Conservation (phyloP, 2,797 vertebrate genomes). For the Gastrophryne carolinensis region DNA sequence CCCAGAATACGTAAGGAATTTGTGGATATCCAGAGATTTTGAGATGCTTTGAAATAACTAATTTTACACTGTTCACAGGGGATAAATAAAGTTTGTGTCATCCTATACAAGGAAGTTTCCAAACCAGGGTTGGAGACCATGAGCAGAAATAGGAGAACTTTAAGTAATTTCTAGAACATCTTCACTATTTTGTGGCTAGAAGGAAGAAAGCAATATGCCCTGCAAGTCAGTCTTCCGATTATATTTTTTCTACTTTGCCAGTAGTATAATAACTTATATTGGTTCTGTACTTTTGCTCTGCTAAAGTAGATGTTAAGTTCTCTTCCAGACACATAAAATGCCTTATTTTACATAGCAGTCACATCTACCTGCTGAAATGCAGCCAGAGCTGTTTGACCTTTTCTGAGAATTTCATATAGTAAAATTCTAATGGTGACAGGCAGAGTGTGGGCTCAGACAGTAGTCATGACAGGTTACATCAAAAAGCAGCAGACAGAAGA, state of each 20-base stretch:
- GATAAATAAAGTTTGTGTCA: no score
- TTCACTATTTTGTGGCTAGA: no score
- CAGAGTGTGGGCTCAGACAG: slow-evolving; percentile 38
- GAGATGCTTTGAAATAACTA: no score
- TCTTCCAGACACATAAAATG: background rate
- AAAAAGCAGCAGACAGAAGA: slow-evolving; percentile 38
- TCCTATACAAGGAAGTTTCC: no score
- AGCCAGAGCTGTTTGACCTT: background rate
- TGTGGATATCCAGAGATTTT: no score
- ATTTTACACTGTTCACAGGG: no score
- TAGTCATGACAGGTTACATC: slow-evolving; percentile 48
- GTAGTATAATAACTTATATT: background rate
- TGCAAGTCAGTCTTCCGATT: background rate
- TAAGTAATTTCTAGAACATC: no score
- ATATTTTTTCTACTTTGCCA: background rate
- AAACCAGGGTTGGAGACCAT: no score
- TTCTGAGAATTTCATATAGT: slow-evolving; percentile 14
- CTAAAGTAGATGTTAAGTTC: background rate
- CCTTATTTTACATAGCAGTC: slow-evolving; percentile 9
- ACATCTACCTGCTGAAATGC: background rate
- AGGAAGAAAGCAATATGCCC: background rate
- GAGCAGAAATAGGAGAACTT: no score
- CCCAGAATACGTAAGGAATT: no score
- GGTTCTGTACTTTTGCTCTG: background rate
- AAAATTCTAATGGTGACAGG: slow-evolving; percentile 13